Conservation (phyloP, 2,797 vertebrate genomes). For the Poecilia picta region DNA sequence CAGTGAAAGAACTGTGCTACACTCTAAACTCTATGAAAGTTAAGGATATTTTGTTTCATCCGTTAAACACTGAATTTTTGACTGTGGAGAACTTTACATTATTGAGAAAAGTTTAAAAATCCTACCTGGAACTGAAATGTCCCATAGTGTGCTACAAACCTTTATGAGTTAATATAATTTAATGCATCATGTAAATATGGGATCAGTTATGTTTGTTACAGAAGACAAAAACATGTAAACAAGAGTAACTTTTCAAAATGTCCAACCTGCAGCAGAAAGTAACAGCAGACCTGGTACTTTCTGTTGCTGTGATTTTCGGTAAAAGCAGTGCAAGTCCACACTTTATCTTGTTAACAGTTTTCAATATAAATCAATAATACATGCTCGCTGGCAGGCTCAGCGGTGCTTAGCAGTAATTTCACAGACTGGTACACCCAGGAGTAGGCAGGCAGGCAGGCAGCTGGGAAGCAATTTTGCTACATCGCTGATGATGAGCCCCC, state of each 20-base stretch:
- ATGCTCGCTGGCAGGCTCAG: constrained; percentile 57
- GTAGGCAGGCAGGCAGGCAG: constrained; percentile 46
- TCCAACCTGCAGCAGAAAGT: background rate
- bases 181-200: background rate
- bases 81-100: background rate
- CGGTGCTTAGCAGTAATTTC: constrained; percentile 61
- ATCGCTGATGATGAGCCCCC: constrained; percentile 46
- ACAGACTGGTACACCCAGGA: constrained; percentile 46
- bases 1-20: background rate
- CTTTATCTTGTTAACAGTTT: constrained; percentile 52
- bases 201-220: background rate
- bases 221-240: background rate
- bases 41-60: background rate
- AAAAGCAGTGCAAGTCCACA: constrained; percentile 8
- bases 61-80: background rate
- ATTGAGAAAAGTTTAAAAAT: background rate
- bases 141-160: background rate
- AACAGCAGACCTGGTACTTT: constrained; percentile 10
- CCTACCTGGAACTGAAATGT: background rate
- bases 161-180: background rate
- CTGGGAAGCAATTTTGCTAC: constrained; percentile 55
- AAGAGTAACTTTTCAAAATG: background rate
- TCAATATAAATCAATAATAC: constrained; percentile 70
- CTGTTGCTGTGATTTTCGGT: constrained; percentile 16
- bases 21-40: background rate